Evolutionary conservation across 2,797 vertebrate species (phyloP).

Genomic region (Sebastiscus albofasciatus): DNA sequence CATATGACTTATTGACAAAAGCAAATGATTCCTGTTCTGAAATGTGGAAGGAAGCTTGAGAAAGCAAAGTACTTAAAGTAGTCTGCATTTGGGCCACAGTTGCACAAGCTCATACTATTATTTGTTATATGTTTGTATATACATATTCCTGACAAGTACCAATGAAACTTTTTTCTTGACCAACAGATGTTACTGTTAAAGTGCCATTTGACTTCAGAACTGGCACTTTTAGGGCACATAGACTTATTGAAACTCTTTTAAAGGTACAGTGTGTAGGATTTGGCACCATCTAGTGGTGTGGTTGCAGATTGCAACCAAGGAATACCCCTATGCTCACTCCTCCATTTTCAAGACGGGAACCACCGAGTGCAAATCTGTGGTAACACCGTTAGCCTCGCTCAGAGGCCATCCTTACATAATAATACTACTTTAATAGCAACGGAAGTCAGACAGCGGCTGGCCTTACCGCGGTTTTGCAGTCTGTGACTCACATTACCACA

Average conservation of each 20-base stretch:
- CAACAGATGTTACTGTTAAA: neutral
- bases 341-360: too few relatives aligned
- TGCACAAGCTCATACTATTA: neutral
- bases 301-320: too few relatives aligned
- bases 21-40: neutral
- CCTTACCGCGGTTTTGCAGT: accelerated
- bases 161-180: neutral
- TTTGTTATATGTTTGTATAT: neutral
- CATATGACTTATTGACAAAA: neutral
- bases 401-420: too few relatives aligned
- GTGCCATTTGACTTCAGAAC: neutral
- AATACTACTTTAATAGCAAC: too few relatives aligned
- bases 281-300: too few relatives aligned
- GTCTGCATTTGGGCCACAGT: neutral
- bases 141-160: neutral
- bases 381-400: too few relatives aligned
- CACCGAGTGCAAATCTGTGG: too few relatives aligned
- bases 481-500: too few relatives aligned
- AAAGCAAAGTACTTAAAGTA: neutral
- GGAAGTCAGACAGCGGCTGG: too few relatives aligned
- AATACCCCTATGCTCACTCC: too few relatives aligned
- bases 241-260: neutral
- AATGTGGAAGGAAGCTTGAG: neutral
- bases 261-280: too few relatives aligned
- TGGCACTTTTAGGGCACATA: neutral